Evolutionary conservation across 2,113 vertebrate genomes (phyloP).

Genomic region (Nothoprocta pentlandii): DNA sequence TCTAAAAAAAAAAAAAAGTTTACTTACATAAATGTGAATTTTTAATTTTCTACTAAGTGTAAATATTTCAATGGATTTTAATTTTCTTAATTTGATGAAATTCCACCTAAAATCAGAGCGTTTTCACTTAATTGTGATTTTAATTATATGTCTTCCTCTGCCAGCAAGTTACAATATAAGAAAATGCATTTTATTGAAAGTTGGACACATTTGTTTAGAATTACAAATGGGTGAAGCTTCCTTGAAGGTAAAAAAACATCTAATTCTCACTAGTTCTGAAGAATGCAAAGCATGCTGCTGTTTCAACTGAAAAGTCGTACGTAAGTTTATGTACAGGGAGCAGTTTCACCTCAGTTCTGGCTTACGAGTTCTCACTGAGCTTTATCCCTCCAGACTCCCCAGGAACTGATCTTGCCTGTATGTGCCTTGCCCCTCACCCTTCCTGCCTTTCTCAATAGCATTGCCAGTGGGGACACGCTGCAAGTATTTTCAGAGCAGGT

Average conservation of each 20-base stretch:
- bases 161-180: not conserved
- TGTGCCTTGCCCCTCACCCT: not conserved
- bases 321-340: not conserved
- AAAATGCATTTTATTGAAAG: not conserved
- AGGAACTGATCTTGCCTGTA: accelerated
- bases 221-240: not conserved
- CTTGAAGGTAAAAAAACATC: not conserved
- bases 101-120: not conserved
- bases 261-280: not conserved
- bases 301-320: not conserved
- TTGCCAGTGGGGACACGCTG: not conserved
- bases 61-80: not conserved
- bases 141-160: not conserved
- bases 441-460: not conserved
- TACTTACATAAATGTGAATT: not conserved
- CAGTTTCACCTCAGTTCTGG: not conserved
- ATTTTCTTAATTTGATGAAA: not conserved
- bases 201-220: not conserved
- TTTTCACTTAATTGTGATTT: not conserved
- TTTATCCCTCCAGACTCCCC: not conserved
- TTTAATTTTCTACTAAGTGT: not conserved
- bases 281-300: not conserved
- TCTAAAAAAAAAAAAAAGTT: not conserved
- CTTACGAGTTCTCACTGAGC: not conserved
- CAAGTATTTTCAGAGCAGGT: not conserved